Evolutionary conservation across 2,797 vertebrate species (phyloP).

Genomic region (Basileuterus tristriatus): DNA sequence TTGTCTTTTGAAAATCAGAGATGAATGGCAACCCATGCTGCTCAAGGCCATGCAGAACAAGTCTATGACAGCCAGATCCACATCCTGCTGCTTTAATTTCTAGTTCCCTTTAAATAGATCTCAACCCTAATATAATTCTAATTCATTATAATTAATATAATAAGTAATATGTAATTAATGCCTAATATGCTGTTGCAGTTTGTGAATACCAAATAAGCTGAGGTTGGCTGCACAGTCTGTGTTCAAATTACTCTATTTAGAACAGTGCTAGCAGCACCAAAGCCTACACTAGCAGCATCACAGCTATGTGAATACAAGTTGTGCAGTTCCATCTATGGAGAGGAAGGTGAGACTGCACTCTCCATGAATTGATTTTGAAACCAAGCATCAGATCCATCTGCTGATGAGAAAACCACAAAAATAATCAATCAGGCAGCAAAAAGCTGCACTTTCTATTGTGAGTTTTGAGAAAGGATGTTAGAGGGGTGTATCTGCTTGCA

Average conservation of each 20-base stretch:
- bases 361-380: not conserved
- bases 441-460: not conserved
- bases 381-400: not conserved
- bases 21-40: not conserved
- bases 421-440: not conserved
- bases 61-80: not conserved
- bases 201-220: not conserved
- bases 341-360: not conserved
- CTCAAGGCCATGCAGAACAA: not conserved
- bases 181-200: not conserved
- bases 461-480: not conserved
- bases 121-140: not conserved
- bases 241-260: not conserved
- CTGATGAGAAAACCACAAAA: not conserved
- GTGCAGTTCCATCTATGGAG: not conserved
- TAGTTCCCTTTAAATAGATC: conserved; percentile 1
- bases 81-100: conserved; percentile 20
- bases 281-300: not conserved
- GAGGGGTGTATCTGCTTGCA: not conserved
- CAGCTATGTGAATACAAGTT: not conserved
- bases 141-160: conserved; percentile 36
- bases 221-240: not conserved
- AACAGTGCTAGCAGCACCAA: not conserved
- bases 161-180: conserved; percentile 43
- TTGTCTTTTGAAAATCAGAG: not conserved